Evolutionary conservation across 2,888 invertebrate species (phyloP).

Genomic region (Eurytoma californica): DNA sequence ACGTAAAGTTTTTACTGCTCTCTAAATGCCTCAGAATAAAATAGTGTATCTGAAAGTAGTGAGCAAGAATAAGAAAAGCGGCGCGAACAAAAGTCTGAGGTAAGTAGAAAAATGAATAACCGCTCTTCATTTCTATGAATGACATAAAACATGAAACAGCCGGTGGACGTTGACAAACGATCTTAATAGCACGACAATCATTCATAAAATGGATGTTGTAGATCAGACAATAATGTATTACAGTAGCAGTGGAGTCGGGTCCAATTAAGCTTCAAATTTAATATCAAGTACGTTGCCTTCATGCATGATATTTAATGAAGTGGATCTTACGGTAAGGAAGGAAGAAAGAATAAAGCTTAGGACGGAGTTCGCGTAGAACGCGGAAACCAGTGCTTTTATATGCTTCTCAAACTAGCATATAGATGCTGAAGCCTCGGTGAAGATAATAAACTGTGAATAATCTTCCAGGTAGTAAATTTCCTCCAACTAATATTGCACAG

Average conservation of each 20-base stretch:
- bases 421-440: too few species aligned
- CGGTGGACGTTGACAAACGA: slow-evolving; percentile 24
- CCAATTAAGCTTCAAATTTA: slow-evolving; percentile 9
- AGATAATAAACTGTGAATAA: too few species aligned
- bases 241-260: neutral
- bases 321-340: too few species aligned
- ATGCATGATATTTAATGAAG: too few species aligned
- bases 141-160: slow-evolving; percentile 4
- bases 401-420: too few species aligned
- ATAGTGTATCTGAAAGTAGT: neutral
- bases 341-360: too few species aligned
- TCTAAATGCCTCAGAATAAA: too few species aligned
- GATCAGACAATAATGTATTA: slow-evolving; percentile 9
- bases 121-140: slow-evolving; percentile 21
- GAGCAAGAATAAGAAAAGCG: neutral
- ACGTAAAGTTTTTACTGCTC: too few species aligned
- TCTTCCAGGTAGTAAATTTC: too few species aligned
- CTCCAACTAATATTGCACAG: too few species aligned
- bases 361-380: too few species aligned
- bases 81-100: neutral
- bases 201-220: slow-evolving; percentile 8
- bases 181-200: slow-evolving; percentile 3
- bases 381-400: too few species aligned
- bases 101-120: slow-evolving; percentile 13
- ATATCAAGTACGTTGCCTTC: neutral